Base-by-base conservation (phyloP, 1,140 invertebrate species). In the Drosophila nebulosa region DNA sequence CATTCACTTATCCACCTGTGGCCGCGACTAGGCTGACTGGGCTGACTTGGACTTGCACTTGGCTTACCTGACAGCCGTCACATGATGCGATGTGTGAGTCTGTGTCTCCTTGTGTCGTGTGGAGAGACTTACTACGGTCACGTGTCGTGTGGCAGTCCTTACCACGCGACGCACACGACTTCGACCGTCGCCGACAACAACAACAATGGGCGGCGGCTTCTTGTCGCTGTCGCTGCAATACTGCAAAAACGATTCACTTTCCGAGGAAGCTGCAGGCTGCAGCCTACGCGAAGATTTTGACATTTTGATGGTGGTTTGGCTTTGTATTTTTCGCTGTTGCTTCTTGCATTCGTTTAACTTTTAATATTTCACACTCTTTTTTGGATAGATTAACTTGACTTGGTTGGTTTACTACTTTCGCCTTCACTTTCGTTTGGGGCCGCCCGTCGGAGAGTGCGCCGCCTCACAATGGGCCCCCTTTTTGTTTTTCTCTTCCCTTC, bases 61-160 rank as follows among this genome's bases (percentile, higher is more conserved):
- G 52, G 60, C 81, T 91, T 90, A 91, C 90, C 90, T 91, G 74
- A 91, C 90, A 24, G 90, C 91, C 50, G 90, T 91, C 71, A 91
- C 90, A 89, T 91, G 90, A 65, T 91, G 90, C 56, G 90, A 91
- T 64, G 90, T 91, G 70, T 91, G 90, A 27, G 90, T 91, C 64
- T 83, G 84, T 10, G 90, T 90, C 72, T 91, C 90, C 74, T 91
- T 91, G 81, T 91, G 90, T 14, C 90, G 71, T 21, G 90, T 90
- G 39, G 90, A 91, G 16, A 91, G 83, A 62, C 90, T 91, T 57
- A 91, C 90, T 59, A 91, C 90, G 36, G 90, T 91, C 57, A 91
- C 90, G 67, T 91, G 90, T 52, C 90, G 75, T 32, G 90, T 91
- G 39, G 90, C 86, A 12, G 89, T 90, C 35, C 90, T 88, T 12